Evolutionary conservation across 2,888 invertebrate genomes (phyloP).

Genomic region (Agrilus mali): DNA sequence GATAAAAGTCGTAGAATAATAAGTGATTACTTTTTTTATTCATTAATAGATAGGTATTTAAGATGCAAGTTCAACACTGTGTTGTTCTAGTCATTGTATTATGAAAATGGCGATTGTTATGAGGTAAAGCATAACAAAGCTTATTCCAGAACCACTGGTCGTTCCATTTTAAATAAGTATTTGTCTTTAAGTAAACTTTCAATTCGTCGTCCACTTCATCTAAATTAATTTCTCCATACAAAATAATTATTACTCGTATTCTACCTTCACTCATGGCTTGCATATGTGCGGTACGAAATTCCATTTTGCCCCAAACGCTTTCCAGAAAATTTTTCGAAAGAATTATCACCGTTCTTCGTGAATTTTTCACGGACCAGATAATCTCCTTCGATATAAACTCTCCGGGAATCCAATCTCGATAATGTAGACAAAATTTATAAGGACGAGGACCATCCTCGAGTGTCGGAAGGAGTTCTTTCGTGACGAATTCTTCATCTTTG

Average conservation of each 20-base stretch:
- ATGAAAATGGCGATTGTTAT: constrained; percentile 17
- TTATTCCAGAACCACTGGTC: constrained; percentile 76
- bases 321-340: constrained; percentile 60
- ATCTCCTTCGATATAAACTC: constrained; percentile 62
- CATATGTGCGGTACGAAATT: constrained; percentile 62
- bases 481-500: constrained; percentile 1
- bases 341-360: constrained; percentile 56
- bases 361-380: constrained; percentile 54
- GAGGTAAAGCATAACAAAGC: constrained; percentile 59
- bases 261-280: constrained; percentile 48
- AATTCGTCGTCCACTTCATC: constrained; percentile 48
- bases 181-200: constrained; percentile 56
- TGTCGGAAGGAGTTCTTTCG: not conserved
- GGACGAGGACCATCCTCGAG: constrained; percentile 49
- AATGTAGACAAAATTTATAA: constrained; percentile 60
- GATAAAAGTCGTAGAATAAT: too few species aligned
- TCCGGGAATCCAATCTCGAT: constrained; percentile 61
- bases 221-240: constrained; percentile 53
- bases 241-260: constrained; percentile 59
- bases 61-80: too few species aligned
- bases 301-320: constrained; percentile 60
- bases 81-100: too few species aligned
- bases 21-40: too few species aligned
- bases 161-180: constrained; percentile 71
- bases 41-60: too few species aligned